Evolutionary conservation across 2,888 invertebrate species (phyloP), one percentile per base, ranked within the genome.

Genomic region (Synergus laeviventris): DNA sequence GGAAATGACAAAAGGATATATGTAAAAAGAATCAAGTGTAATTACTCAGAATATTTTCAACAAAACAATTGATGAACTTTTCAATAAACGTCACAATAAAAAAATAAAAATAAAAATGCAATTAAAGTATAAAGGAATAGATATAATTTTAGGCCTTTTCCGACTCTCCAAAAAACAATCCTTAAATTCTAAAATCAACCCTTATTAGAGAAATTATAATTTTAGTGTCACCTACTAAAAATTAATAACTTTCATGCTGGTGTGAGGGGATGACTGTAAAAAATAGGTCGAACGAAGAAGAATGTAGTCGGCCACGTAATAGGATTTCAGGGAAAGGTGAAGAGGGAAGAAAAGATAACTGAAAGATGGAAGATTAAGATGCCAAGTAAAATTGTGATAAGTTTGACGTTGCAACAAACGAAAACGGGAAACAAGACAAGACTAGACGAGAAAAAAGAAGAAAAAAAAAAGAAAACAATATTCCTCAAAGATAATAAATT

Each of bases 261-360:
- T n/a, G 38, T 38, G 61, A n/a, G 36, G 16, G n/a, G 3, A 21
- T 18, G 16, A 36, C 31, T 9, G n/a, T 62, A 36, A 38, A 61
- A 62, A 62, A 62, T 62, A n/a, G 61, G 36, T 38, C 61, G n/a
- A 36, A 62, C n/a, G 36, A 62, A 62, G 18, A 62, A 62, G 36
- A 62, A 62, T 62, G 61, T 62, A 62, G 18, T 62, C 38, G 9
- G 61, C 1, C 9, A 36, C 9, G 38, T 38, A 62, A 62, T 62
- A 18, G 61, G 18, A 62, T 62, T 38, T 38, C n/a, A 62, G 36
- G 11, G 8, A 18, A 38, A n/a, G 61, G n/a, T 9, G 36, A 36
- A n/a, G 21, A 7, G 21, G n/a, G 3, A 24, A 36, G n/a, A n/a
- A 8, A 62, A 16, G 8, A 31, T 60, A 60, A 60, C 31, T 60